Evolutionary conservation across 2,797 vertebrate species (phyloP), one percentile per base, ranked within the genome.

Genomic region (Aulostomus chinensis): DNA sequence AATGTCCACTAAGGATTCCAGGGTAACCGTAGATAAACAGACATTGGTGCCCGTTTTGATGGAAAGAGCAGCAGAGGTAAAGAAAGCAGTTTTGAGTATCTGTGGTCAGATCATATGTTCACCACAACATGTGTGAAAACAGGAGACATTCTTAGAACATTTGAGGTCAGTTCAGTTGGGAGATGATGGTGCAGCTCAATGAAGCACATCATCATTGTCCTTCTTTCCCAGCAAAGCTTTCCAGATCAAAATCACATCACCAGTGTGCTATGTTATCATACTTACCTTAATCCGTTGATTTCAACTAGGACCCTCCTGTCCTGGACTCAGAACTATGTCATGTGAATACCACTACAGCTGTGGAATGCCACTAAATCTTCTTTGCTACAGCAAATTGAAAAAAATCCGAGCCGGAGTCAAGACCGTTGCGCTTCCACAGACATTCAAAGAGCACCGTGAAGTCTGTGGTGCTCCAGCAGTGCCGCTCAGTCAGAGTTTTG

Each of bases 351-450:
- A 61, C 42, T 34, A 0, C 9, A 39, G 21, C 56, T 33, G 32
- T 34, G 50, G 31, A 49, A 57, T 34, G 28, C 15, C 35, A 17
- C 40, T 36, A 36, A 52, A 52, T 42, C 0, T 2, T 45, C 10
- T 7, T 13, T 12, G 18, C 48, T 25, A 5, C 16, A 48, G 21
- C 25, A 29, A 48, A 28, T 53, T 22, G 42, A 31, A 24, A 5
- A 36, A 24, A 52, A n/a, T 21, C 30, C 3, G 9, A n/a, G n/a
- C n/a, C n/a, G n/a, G n/a, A n/a, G n/a, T n/a, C n/a, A n/a, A n/a
- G n/a, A n/a, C n/a, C n/a, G n/a, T n/a, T n/a, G n/a, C n/a, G n/a
- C n/a, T n/a, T n/a, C n/a, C n/a, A n/a, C n/a, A n/a, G n/a, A n/a
- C n/a, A n/a, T n/a, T n/a, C n/a, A n/a, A n/a, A n/a, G n/a, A n/a